Evolutionary conservation across 1,140 invertebrate species (phyloP), one percentile per base, ranked within the genome.

Genomic region (Cyclargus thomasi): DNA sequence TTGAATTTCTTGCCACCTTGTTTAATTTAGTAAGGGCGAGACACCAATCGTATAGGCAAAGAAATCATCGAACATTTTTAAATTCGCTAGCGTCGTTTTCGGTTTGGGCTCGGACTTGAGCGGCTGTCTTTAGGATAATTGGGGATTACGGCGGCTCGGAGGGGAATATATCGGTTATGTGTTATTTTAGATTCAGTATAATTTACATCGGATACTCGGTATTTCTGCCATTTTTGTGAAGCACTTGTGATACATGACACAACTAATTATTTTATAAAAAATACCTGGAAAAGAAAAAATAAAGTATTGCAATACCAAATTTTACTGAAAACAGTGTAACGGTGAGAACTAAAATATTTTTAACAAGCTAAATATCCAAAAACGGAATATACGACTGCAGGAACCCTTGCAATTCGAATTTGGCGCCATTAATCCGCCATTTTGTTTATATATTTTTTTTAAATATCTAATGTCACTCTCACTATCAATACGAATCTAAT

Each of bases 1-100:
- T 86, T 83, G 83, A 88, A 87, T 88, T 85, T 81, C 78, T 76
- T 79, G 78, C 81, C 81, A 86, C 82, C 83, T 86, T 86, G 85
- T 86, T 84, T 87, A 82, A 88, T 86, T 86, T 85, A 77, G 74
- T 75, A 75, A 75, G 70, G 78, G 76, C 70, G 76, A 68, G 68
- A 65, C 68, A 65, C 65, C 57, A 68, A 64, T 69, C 67, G 69
- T 73, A 74, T 72, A 67, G 29, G 70, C 64, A 67, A 72, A 77
- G 77, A 74, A 71, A 71, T 70, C 62, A 36, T 64, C 62, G 68
- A 70, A 64, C 53, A 17, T 65, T 23, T n/a, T 47, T 53, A 18
- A 20, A 36, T 53, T 11, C 39, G 39, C 39, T 10, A 18, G 55
- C 21, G 55, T 11, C 10, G 4, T 20, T 59, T 59, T 10, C 20